A percentile compares a stretch with the other conserved stretches of the same genome.
phyloP scores from a whole-genome alignment of 2,113 vertebrate species.

The Eulemur rufifrons region DNA sequence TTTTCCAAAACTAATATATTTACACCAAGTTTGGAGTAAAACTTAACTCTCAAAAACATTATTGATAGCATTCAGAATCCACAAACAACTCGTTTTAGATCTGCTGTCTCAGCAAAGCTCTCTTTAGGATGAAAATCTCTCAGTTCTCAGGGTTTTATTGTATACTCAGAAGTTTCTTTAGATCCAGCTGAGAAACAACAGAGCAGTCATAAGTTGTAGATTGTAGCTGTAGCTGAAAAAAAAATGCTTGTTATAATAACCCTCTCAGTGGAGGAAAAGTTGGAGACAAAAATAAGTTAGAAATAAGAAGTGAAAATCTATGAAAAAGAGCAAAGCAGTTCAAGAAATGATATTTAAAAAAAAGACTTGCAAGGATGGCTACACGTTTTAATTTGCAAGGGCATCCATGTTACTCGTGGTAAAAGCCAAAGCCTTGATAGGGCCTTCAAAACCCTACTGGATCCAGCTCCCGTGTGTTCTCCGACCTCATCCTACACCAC shows the following conservation, averaged over 20 bases:
- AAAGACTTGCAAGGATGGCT: not conserved
- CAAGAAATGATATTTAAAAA: not conserved
- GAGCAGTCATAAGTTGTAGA: not conserved
- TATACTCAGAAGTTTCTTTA: conserved; percentile 4
- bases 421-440: not conserved
- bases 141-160: not conserved
- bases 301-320: not conserved
- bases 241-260: not conserved
- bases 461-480: not conserved
- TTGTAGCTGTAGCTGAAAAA: not conserved
- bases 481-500: not conserved
- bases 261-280: not conserved
- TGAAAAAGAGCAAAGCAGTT: not conserved
- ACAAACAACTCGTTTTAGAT: not conserved
- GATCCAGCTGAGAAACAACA: not conserved
- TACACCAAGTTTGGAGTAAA: not conserved
- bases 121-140: not conserved
- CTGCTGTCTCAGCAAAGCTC: not conserved
- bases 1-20: not conserved
- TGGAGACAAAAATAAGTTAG: not conserved
- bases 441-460: not conserved
- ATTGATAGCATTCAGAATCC: not conserved
- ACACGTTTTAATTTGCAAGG: not conserved
- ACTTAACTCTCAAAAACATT: not conserved
- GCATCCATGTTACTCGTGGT: not conserved